These are phyloP conservation scores for Callyntrura guangdongensis DNA, from an alignment of 2,888 invertebrate species.

Conservation along the genomic window DNA sequence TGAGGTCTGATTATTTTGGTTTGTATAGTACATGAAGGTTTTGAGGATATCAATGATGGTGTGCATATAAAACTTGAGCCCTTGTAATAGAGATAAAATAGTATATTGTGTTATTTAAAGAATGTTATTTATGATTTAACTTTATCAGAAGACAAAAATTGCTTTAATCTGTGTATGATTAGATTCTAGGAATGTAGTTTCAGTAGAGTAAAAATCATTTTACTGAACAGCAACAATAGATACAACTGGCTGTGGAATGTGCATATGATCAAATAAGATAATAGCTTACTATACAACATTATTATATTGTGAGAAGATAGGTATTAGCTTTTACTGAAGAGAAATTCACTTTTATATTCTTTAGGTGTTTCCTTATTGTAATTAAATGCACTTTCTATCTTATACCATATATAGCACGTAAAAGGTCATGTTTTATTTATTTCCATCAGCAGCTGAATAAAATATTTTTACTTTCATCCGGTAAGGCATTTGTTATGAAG, in stretches of 20 bases:
- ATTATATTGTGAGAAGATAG: constrained; percentile 35
- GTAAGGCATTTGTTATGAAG: neutral
- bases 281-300: constrained; percentile 48
- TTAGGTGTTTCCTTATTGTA: constrained; percentile 59
- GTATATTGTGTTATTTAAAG: constrained; percentile 57
- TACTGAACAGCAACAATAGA: constrained; percentile 29
- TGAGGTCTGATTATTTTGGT: constrained; percentile 73
- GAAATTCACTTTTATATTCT: constrained; percentile 74
- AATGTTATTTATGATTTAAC: constrained; percentile 24
- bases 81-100: constrained; percentile 41
- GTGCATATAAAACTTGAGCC: constrained; percentile 51
- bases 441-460: neutral
- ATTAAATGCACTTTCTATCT: constrained; percentile 57
- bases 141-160: constrained; percentile 52
- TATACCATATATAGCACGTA: neutral
- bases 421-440: neutral
- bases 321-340: constrained; percentile 65
- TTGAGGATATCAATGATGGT: constrained; percentile 40
- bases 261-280: constrained; percentile 41
- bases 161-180: constrained; percentile 69
- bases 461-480: neutral
- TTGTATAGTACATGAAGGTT: constrained; percentile 44
- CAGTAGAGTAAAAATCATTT: constrained; percentile 7
- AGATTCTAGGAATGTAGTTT: constrained; percentile 47
- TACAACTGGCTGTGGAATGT: constrained; percentile 48